phyloP scores from a whole-genome alignment of 2,797 vertebrate species.

The Lutjanus campechanus region DNA sequence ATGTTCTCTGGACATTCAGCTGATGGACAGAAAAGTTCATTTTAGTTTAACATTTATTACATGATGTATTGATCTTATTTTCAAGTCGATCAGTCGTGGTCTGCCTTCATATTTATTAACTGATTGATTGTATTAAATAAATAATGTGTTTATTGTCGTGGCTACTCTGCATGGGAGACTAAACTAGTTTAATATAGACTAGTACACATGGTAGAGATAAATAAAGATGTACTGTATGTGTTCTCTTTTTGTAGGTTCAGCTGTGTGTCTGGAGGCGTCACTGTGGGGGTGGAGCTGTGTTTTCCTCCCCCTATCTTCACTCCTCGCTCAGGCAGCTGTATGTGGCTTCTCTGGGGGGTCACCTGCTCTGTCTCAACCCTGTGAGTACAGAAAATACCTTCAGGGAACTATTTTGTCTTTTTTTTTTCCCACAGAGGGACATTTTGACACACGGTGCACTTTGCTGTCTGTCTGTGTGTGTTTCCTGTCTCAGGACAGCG shows the following conservation, averaged over 20 bases:
- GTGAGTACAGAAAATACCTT: conserved; percentile 81
- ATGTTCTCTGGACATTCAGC: no score
- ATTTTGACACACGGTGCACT: background rate
- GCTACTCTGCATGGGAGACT: no score
- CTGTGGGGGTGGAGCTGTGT: conserved; percentile 90
- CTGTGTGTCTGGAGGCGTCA: conserved; percentile 90
- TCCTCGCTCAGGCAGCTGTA: conserved; percentile 86
- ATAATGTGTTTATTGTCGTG: no score
- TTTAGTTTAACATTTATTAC: background rate
- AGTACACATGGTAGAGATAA: background rate
- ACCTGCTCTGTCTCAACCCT: conserved; percentile 87
- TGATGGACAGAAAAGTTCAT: no score
- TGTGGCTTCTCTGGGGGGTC: conserved; percentile 90
- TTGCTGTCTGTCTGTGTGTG: background rate
- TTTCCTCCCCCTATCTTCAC: conserved; percentile 92
- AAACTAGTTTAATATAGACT: background rate
- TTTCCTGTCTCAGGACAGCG: conserved; percentile 83
- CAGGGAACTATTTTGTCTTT: background rate
- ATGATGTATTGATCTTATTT: background rate
- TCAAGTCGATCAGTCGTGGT: background rate
- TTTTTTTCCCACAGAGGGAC: background rate
- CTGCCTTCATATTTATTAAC: background rate
- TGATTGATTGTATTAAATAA: background rate
- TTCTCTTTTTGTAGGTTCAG: conserved; percentile 78
- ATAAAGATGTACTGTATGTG: background rate